A percentile compares a stretch with the other conserved stretches of the same genome.
phyloP scores from a whole-genome alignment of 2,888 invertebrate species.

The Sclerodermus sp. region DNA sequence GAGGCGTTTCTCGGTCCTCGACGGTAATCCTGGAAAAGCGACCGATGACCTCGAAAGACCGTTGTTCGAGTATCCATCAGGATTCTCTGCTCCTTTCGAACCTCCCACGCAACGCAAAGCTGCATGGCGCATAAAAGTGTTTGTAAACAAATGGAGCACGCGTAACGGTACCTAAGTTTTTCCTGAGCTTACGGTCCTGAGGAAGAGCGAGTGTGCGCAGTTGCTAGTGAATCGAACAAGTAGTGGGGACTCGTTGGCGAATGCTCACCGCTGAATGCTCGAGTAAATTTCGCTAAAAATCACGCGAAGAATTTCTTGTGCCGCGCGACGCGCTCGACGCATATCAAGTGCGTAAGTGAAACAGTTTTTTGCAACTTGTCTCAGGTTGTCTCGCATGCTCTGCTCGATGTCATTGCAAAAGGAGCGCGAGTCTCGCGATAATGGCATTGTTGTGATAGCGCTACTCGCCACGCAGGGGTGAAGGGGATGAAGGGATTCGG shows the following conservation, averaged over 20 bases:
- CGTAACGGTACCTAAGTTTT: constrained; percentile 13
- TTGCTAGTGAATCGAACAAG: constrained; percentile 42
- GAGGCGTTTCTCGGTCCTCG: too few species aligned
- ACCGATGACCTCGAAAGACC: too few species aligned
- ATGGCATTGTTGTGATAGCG: constrained; percentile 47
- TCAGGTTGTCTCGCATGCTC: neutral
- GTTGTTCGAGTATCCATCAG: too few species aligned
- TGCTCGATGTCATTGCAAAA: constrained; percentile 30
- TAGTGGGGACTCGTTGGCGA: constrained; percentile 38
- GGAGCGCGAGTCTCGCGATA: constrained; percentile 30
- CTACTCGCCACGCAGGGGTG: constrained; percentile 17
- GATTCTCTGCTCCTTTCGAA: too few species aligned
- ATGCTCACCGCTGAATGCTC: constrained; percentile 39
- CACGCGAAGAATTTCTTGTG: constrained; percentile 18
- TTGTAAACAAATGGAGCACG: neutral
- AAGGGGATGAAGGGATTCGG: constrained; percentile 2
- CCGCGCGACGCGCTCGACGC: constrained; percentile 5
- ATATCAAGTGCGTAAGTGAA: neutral
- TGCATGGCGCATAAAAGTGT: too few species aligned
- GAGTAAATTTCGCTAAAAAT: constrained; percentile 29
- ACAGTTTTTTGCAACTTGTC: neutral
- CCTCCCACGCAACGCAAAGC: too few species aligned
- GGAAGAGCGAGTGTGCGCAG: constrained; percentile 36
- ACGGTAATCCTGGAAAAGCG: too few species aligned
- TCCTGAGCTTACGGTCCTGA: constrained; percentile 26